Conservation (phyloP, 2,113 vertebrate species). For the Poeciliopsis prolifica region DNA sequence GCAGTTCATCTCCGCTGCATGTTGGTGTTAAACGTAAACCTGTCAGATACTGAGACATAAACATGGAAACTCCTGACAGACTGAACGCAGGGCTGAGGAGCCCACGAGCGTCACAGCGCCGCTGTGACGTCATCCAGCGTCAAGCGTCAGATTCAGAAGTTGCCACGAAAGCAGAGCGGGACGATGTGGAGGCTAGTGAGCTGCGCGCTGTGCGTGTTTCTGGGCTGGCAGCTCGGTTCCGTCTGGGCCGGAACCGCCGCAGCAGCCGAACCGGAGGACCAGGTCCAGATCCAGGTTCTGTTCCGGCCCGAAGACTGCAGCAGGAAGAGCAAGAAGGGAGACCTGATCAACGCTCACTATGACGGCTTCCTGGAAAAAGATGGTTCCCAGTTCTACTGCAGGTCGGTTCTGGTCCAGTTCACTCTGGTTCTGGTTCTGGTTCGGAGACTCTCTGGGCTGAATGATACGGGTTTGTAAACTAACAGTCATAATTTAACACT, state of each 20-base stretch:
- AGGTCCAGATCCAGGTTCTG: slow-evolving; percentile 87
- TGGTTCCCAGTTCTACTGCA: slow-evolving; percentile 94
- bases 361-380: slow-evolving; percentile 89
- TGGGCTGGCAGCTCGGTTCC: slow-evolving; percentile 18
- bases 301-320: slow-evolving; percentile 85
- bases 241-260: slow-evolving; percentile 10
- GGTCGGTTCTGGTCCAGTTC: slow-evolving; percentile 70
- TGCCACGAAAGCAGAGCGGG: slow-evolving; percentile 84
- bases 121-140: slow-evolving; percentile 11
- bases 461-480: too few relatives aligned
- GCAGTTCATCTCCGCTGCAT: too few relatives aligned
- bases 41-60: too few relatives aligned
- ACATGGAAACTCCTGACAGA: slow-evolving; percentile 27
- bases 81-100: accelerated
- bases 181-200: slow-evolving; percentile 51
- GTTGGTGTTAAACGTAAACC: too few relatives aligned
- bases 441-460: neutral
- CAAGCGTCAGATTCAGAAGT: slow-evolving; percentile 43
- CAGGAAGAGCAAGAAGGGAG: slow-evolving; percentile 87
- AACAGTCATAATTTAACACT: too few relatives aligned
- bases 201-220: slow-evolving; percentile 49
- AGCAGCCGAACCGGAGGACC: slow-evolving; percentile 40
- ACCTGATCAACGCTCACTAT: slow-evolving; percentile 92
- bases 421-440: neutral
- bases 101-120: neutral